A percentile compares a stretch with the other conserved stretches of the same genome.
phyloP scores from a whole-genome alignment of 2,888 invertebrate genomes.

The Dynastes tityus region DNA sequence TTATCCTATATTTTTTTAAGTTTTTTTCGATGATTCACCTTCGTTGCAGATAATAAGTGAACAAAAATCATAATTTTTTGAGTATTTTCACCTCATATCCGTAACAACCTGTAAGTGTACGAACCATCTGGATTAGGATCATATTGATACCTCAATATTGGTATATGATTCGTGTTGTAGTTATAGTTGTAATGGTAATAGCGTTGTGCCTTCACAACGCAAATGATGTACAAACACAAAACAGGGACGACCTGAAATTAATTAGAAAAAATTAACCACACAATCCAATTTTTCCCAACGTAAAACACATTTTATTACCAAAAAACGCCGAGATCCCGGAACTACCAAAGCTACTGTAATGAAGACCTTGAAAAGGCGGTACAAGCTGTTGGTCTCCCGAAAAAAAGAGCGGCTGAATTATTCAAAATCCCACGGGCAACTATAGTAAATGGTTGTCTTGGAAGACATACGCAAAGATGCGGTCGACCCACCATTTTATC shows the following conservation, averaged over 20 bases:
- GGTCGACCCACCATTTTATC: neutral
- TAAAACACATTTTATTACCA: neutral
- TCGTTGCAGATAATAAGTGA: no score
- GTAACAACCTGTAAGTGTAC: slow-evolving; percentile 71
- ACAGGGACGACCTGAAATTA: slow-evolving; percentile 39
- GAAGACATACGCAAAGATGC: neutral
- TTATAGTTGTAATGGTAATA: slow-evolving; percentile 38
- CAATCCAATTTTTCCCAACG: neutral
- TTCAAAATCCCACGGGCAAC: neutral
- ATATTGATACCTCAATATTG: slow-evolving; percentile 71
- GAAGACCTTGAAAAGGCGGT: neutral
- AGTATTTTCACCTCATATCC: neutral
- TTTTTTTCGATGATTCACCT: no score
- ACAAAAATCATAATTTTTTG: neutral
- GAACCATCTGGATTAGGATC: slow-evolving; percentile 72
- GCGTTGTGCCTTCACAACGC: slow-evolving; percentile 48
- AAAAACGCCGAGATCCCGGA: neutral
- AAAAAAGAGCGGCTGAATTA: neutral
- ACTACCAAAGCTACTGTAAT: no score
- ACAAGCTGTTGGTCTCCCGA: neutral
- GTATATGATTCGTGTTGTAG: slow-evolving; percentile 66
- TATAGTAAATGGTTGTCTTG: neutral
- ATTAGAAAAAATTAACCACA: slow-evolving; percentile 9
- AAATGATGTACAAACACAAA: slow-evolving; percentile 38
- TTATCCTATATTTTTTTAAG: no score